A percentile compares a stretch with the other conserved stretches of the same genome.
These are phyloP conservation scores for Oxystoma pomonae DNA, from an alignment of 2,888 invertebrate genomes.

Conservation along the genomic window DNA sequence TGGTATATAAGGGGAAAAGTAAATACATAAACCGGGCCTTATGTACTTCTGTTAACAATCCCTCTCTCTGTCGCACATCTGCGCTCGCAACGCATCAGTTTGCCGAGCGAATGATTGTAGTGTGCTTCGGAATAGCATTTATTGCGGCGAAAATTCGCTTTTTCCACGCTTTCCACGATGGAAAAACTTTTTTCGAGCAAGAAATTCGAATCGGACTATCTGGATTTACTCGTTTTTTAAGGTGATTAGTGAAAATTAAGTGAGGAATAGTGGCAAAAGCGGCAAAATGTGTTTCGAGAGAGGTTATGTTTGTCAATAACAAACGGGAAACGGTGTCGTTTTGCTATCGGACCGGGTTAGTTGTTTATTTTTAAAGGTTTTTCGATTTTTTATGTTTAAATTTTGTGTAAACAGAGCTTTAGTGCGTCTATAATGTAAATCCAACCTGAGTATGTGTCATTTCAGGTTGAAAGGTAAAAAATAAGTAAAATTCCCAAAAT, in stretches of 20 bases:
- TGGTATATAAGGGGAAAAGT: slow-evolving; percentile 45
- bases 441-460: neutral
- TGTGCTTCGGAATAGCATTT: slow-evolving; percentile 36
- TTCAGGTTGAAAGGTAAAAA: neutral
- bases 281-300: slow-evolving; percentile 35
- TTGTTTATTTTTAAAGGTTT: neutral
- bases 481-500: neutral
- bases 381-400: too few relatives aligned
- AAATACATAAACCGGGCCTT: slow-evolving; percentile 41
- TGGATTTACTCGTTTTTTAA: slow-evolving; percentile 9
- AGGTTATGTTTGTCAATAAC: slow-evolving; percentile 41
- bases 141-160: slow-evolving; percentile 29
- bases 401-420: too few relatives aligned
- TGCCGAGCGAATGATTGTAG: slow-evolving; percentile 44
- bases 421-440: neutral
- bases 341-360: neutral
- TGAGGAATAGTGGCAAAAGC: slow-evolving; percentile 30
- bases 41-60: slow-evolving; percentile 34
- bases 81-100: slow-evolving; percentile 52
- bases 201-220: slow-evolving; percentile 13
- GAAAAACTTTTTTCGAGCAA: slow-evolving; percentile 21
- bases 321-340: neutral
- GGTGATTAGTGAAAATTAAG: slow-evolving; percentile 22
- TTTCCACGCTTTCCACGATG: slow-evolving; percentile 28
- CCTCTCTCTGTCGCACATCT: slow-evolving; percentile 43